Evolutionary conservation across 2,888 invertebrate species (phyloP).

Genomic region (Tolmerus cingulatus): DNA sequence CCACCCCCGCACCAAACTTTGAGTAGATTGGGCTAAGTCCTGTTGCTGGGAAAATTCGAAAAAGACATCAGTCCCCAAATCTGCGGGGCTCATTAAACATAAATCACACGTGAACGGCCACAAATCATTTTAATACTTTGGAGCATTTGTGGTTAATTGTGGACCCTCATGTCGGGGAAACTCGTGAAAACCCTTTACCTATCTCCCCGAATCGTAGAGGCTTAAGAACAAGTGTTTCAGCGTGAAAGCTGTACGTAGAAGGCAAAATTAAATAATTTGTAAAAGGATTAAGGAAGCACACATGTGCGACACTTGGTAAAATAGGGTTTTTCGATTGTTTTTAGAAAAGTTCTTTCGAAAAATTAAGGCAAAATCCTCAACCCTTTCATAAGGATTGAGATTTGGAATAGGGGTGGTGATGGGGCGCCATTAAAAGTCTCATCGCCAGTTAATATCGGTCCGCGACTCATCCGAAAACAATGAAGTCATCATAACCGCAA

Average conservation of each 20-base stretch:
- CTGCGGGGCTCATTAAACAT: constrained; percentile 16
- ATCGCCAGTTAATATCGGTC: constrained; percentile 16
- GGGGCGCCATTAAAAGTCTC: constrained; percentile 16
- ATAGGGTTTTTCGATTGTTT: not conserved
- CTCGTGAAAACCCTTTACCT: not conserved
- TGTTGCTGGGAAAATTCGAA: not conserved
- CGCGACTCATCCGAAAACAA: constrained; percentile 34
- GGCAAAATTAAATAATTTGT: constrained; percentile 28
- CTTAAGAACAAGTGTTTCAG: not conserved
- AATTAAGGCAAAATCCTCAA: not conserved
- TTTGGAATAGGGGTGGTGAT: not conserved
- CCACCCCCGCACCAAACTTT: not conserved
- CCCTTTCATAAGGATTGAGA: not conserved
- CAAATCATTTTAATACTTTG: constrained; percentile 43
- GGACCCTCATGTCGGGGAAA: not conserved
- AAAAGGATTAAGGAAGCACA: constrained; percentile 26
- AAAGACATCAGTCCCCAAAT: not conserved
- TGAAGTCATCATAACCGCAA: constrained; percentile 36
- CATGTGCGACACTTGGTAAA: constrained; percentile 13
- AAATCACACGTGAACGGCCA: constrained; percentile 36
- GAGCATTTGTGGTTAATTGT: constrained; percentile 40
- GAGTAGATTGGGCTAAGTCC: not conserved
- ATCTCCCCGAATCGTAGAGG: not conserved
- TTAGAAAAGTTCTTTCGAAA: not conserved
- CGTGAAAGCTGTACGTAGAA: not conserved